Evolutionary conservation across 2,888 invertebrate genomes (phyloP), one percentile per base, ranked within the genome.

Genomic region (Antitype chi): DNA sequence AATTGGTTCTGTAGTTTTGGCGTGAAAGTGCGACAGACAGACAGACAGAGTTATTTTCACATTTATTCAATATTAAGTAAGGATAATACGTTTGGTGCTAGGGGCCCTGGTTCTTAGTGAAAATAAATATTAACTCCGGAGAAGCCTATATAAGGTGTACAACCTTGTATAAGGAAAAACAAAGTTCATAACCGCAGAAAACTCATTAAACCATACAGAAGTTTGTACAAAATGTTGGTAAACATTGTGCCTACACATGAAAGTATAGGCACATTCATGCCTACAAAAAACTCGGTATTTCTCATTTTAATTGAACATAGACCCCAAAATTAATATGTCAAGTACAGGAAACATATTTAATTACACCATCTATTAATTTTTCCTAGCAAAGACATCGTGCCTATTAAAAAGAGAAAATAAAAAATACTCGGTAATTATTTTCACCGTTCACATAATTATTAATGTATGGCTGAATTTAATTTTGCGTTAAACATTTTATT

Each of bases 241-340:
- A 78, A 68, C n/a, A 62, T 49, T 55, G 7, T 69, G 20, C 11
- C 20, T 63, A 25, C 49, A 32, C 20, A 20, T 32, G 20, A 25
- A 53, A 38, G 32, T 52, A 63, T 62, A 67, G 23, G 8, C 23
- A 28, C 3, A 17, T 32, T 11, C 0, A 47, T 47, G 25, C 15
- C 4, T 11, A 38, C 8, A 25, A 23, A 17, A 15, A 72, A 62
- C 52, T 32, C 28, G 5, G 23, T n/a, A 59, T 67, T 70, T 80
- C n/a, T 63, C 32, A 60, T 52, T 52, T 43, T 49, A 63, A 60
- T 55, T 20, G 11, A 63, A 78, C 38, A 7, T 49, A 55, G 8
- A 17, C 32, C 32, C 60, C 17, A 68, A 68, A 69, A 81, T 83
- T 63, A 74, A 71, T 69, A 85, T 28, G 82, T 71, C 85, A 73